Base-by-base conservation (phyloP, 2,888 invertebrate genomes). In the Drosophila subsilvestris region DNA sequence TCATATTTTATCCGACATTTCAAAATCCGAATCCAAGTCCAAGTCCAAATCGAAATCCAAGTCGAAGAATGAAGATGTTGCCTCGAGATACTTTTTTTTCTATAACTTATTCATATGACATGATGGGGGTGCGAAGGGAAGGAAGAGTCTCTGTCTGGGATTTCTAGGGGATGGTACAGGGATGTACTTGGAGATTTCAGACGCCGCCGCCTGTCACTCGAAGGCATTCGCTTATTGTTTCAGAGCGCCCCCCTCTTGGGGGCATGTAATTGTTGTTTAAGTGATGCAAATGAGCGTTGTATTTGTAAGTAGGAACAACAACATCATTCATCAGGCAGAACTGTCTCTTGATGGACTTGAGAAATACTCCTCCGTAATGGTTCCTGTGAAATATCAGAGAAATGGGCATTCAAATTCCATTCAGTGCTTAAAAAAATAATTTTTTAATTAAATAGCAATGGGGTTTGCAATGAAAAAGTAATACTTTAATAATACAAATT, bases 251-350 rank as follows among this genome's bases (percentile, higher is more conserved):
- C 49, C 42, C 69, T 71, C 80, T 74, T 20, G 75, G 73, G 84
- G 84, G 63, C 70, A 70, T 80, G 73, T 83, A 80, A 80, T 80
- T 83, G 80, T 80, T 80, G 78, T 74, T 80, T 84, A 80, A 80
- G 84, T 80, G 80, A 80, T 80, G 84, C 84, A 80, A 80, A 83
- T 80, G 80, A 80, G 80, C 84, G 68, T 71, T 65, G 48, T 18
- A 37, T 37, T 14, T n/a, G 37, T 37, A 59, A 44, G 37, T 37
- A 59, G 42, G 37, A 45, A 51, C 3, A 47, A 56, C 29, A 48
- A 57, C 17, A 45, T 57, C 22, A 32, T 29, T 22, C 22, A 32
- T 37, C 32, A 57, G 45, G 12, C 20, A 37, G 17, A 17, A 20
- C 32, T 57, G 17, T 25, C 17, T 4, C 9, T 29, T n/a, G 20